Evolutionary conservation across 1,140 invertebrate genomes (phyloP), one percentile per base, ranked within the genome.

Genomic region (Drosophila equinoxialis): DNA sequence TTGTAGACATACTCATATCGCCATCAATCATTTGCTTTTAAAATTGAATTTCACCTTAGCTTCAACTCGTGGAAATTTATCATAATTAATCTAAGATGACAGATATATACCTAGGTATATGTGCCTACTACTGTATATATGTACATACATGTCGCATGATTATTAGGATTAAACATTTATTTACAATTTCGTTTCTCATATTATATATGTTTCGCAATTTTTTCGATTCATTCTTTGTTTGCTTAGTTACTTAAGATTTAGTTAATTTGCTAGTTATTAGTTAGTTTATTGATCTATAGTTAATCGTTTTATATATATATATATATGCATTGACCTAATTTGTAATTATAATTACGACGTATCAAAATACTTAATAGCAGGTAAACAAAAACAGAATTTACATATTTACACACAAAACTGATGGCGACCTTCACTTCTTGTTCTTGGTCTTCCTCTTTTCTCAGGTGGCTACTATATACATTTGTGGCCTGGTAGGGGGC

Each of bases 361-460:
- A 90, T 87, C 90, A 90, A 90, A 90, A 90, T 90, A 90, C 80
- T 90, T 90, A 90, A 80, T 87, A 83, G 73, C 79, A 80, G 69
- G 66, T 71, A 84, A 79, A 84, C 70, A 78, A 80, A 85, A 85
- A 75, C 74, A 55, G 41, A 63, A 81, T 86, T 89, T 86, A 86
- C 83, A 83, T 86, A 86, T 89, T 74, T 87, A 86, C 79, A 81
- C 66, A 63, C 67, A 65, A 76, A 65, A 59, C 67, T 55, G 75
- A 72, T 64, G 74, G 55, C 60, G 69, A 78, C 72, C 63, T 39
- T 39, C 11, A 13, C 37, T 39, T 39, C 37, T 13, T 39, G 11
- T 13, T 39, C 37, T 39, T 11, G 10, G 37, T 13, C 10, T 39
- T 39, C 37, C 37, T 39, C 37, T 11, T 39, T 39, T 39, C 37